Conservation (phyloP, 1,140 invertebrate genomes). For the Proales similis region DNA sequence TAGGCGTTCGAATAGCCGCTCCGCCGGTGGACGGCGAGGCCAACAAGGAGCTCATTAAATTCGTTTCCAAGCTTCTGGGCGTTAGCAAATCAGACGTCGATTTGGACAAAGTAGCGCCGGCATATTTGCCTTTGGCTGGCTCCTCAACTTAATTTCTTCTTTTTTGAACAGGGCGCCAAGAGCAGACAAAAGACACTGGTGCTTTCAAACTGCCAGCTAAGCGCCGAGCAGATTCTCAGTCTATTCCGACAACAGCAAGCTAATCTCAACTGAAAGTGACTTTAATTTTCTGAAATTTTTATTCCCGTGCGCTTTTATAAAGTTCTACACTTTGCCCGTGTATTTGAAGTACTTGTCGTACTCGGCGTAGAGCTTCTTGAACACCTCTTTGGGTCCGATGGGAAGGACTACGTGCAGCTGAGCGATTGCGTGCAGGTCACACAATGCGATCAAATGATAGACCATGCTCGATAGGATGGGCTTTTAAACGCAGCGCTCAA, state of each 20-base stretch:
- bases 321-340: slow-evolving; percentile 29
- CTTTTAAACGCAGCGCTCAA: not conserved
- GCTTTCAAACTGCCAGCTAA: not conserved
- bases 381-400: slow-evolving; percentile 30
- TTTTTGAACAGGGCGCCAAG: slow-evolving; percentile 10
- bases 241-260: not conserved
- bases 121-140: too few species aligned
- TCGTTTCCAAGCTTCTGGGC: slow-evolving; percentile 61
- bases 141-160: too few species aligned
- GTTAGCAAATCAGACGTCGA: slow-evolving; percentile 64
- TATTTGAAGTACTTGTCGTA: slow-evolving; percentile 38
- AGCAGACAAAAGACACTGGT: slow-evolving; percentile 18
- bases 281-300: too few species aligned
- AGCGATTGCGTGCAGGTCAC: slow-evolving; percentile 24
- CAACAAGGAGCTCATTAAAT: slow-evolving; percentile 67
- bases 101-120: slow-evolving; percentile 63
- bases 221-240: not conserved
- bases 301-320: not conserved
- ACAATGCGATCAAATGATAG: slow-evolving; percentile 30
- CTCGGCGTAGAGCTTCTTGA: slow-evolving; percentile 27
- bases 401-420: slow-evolving; percentile 22
- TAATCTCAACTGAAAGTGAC: too few species aligned
- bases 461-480: slow-evolving; percentile 7
- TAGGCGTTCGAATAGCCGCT: slow-evolving; percentile 66
- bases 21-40: slow-evolving; percentile 71